These are phyloP conservation scores for Solenodon paradoxus DNA, from an alignment of 2,113 vertebrate genomes.

Conservation along the genomic window DNA sequence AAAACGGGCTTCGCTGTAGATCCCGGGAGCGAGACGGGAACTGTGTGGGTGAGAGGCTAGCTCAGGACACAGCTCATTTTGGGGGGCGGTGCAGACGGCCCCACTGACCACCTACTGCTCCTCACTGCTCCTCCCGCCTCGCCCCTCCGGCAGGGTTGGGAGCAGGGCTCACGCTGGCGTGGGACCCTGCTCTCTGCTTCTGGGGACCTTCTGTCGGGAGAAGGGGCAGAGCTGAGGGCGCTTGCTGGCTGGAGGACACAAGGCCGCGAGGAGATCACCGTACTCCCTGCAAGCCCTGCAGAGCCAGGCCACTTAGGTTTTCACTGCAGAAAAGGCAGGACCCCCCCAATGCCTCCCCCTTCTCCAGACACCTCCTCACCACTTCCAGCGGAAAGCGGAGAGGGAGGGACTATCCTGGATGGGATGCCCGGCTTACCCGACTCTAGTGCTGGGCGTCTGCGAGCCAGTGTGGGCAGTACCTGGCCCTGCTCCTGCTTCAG, in stretches of 20 bases:
- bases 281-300: neutral
- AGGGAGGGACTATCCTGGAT: neutral
- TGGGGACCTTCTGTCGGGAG: neutral
- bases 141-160: neutral
- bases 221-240: neutral
- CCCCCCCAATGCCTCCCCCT: rapidly evolving
- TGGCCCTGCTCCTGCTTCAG: neutral
- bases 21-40: neutral
- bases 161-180: neutral
- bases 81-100: neutral
- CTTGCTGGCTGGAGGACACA: neutral
- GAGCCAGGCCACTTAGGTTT: neutral
- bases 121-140: rapidly evolving
- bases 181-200: neutral
- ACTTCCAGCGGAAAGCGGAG: neutral
- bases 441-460: neutral
- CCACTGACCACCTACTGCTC: neutral
- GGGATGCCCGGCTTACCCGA: neutral
- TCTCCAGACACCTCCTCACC: neutral
- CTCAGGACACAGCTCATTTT: neutral
- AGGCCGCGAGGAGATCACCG: neutral
- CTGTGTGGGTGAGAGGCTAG: neutral
- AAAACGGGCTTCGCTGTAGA: neutral
- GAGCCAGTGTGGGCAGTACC: neutral
- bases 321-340: neutral